Conservation (phyloP, 2,888 invertebrate species). For the Tenthredo notha region DNA sequence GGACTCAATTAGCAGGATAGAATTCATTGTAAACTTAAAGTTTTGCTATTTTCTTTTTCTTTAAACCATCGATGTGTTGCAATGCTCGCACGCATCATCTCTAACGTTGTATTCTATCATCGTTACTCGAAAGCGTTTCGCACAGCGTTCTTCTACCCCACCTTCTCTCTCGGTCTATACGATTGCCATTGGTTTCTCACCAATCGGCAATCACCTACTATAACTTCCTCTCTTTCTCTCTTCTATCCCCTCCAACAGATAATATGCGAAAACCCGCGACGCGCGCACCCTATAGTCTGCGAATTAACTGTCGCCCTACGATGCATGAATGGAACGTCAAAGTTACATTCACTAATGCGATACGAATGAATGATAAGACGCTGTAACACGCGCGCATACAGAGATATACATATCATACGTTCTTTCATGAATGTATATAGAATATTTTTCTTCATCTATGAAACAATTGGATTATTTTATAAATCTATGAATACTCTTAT, state of each 20-base stretch:
- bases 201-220: constrained; percentile 3
- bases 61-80: not conserved
- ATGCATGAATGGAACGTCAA: constrained; percentile 53
- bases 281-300: constrained; percentile 29
- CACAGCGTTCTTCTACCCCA: not conserved
- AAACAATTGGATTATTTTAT: not conserved
- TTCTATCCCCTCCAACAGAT: not conserved
- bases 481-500: not conserved
- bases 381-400: not conserved
- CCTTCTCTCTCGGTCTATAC: not conserved
- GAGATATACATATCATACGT: constrained; percentile 2
- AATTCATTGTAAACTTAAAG: not conserved
- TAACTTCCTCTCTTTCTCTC: constrained; percentile 28
- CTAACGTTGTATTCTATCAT: not conserved
- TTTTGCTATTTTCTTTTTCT: no score
- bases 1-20: not conserved
- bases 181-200: not conserved
- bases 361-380: constrained; percentile 44
- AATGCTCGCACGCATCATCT: not conserved
- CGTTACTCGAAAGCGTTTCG: not conserved
- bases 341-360: constrained; percentile 49
- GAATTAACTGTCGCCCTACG: constrained; percentile 35
- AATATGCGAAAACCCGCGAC: not conserved
- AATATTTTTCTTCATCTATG: not conserved
- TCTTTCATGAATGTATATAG: not conserved